A percentile compares a stretch with the other conserved stretches of the same genome.
Evolutionary conservation across 2,797 vertebrate species (phyloP).

Genomic region (Propithecus deckenii): DNA sequence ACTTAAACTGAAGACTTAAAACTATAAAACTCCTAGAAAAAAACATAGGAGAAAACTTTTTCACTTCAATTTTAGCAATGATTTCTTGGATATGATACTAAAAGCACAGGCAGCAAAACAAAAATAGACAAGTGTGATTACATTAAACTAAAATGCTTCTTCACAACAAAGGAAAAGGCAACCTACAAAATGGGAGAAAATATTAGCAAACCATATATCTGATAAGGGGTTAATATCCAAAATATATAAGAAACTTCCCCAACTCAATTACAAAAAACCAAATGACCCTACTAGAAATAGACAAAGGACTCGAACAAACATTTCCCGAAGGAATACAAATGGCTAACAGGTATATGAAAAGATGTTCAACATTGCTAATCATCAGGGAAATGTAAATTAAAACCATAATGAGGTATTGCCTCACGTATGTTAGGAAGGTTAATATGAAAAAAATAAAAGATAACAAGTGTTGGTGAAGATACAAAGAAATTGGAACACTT

Average conservation of each 20-base stretch:
- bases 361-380: too few species aligned
- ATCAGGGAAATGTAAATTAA: too few species aligned
- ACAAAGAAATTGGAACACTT: too few species aligned
- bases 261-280: neutral
- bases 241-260: neutral
- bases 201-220: neutral
- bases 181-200: neutral
- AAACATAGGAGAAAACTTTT: neutral
- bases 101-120: neutral
- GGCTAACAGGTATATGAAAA: too few species aligned
- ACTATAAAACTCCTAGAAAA: neutral
- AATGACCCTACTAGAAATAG: neutral
- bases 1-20: neutral
- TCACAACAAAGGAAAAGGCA: neutral
- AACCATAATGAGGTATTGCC: too few species aligned
- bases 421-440: too few species aligned
- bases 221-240: neutral
- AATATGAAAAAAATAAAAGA: too few species aligned
- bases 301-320: neutral
- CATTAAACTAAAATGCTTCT: neutral
- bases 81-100: neutral
- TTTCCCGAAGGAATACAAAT: too few species aligned
- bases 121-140: neutral
- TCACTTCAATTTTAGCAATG: neutral
- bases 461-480: too few species aligned